These are phyloP conservation scores for Remorina albescens DNA, from an alignment of 2,797 vertebrate species.

Conservation along the genomic window DNA sequence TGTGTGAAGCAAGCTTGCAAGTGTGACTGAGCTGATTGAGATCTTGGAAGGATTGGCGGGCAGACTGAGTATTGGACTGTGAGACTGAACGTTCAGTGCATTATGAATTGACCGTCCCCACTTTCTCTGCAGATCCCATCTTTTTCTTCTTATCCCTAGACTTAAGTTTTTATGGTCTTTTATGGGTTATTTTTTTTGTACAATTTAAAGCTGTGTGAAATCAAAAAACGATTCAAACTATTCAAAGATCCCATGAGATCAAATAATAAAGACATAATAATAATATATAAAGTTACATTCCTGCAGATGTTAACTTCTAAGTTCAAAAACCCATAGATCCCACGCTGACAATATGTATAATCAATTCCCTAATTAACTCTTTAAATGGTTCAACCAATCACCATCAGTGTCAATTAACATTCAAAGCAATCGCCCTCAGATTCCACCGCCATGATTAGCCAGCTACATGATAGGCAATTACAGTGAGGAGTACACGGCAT, in stretches of 20 bases:
- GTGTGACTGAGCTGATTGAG: constrained; percentile 64
- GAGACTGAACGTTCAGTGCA: constrained; percentile 57
- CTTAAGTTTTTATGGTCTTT: constrained; percentile 8
- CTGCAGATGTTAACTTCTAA: constrained; percentile 58
- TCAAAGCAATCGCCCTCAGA: constrained; percentile 70
- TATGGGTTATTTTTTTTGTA: constrained; percentile 5
- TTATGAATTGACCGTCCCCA: constrained; percentile 44
- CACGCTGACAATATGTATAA: constrained; percentile 64
- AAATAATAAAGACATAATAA: constrained; percentile 9
- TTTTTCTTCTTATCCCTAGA: neutral
- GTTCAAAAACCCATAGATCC: constrained; percentile 50
- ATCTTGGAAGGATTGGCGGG: constrained; percentile 47
- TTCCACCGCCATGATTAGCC: constrained; percentile 73
- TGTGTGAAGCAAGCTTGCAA: constrained; percentile 40
- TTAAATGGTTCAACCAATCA: constrained; percentile 77
- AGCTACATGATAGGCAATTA: constrained; percentile 79
- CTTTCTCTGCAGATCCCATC: constrained; percentile 28
- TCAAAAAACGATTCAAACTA: neutral
- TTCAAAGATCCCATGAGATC: neutral
- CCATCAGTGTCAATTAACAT: constrained; percentile 78
- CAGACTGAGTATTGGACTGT: constrained; percentile 51
- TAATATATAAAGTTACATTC: constrained; percentile 22
- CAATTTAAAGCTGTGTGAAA: neutral
- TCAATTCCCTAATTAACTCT: constrained; percentile 76
- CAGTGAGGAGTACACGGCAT: constrained; percentile 56